Evolutionary conservation across 64 coral and sea anemone species (phyloP), one percentile per base, ranked within the genome.

Genomic region (Pachyseris speciosa): DNA sequence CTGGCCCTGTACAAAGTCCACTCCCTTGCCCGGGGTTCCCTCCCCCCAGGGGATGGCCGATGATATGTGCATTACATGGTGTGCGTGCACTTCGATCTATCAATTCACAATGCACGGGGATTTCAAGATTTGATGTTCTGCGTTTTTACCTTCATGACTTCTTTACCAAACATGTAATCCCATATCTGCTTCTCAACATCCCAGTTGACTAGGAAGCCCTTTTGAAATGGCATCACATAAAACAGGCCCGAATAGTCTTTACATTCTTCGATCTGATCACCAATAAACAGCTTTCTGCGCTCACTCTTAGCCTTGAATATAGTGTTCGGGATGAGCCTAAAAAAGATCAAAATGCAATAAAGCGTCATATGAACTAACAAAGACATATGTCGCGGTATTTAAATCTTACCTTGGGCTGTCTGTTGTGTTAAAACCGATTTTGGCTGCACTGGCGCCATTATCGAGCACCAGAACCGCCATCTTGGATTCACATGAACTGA

Each of bases 301-400:
- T 99, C 97, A 67, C 90, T 95, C 87, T 99, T 99, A 10, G 94
- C 97, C 87, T 99, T 99, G 52, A 99, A 99, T 74, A 99, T 86
- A 9, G 78, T 76, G 71, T 99, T 99, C 26, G 97, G 93, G 32
- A 99, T 93, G 19, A 93, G 50, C 76, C 97, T 99, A 74, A 24
- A n/a, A 22, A 67, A 19, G 24, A 88, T n/a, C n/a, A n/a, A n/a
- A n/a, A n/a, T n/a, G n/a, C n/a, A n/a, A n/a, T n/a, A n/a, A n/a
- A n/a, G n/a, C n/a, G n/a, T n/a, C n/a, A n/a, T n/a, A 30, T 40
- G 57, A 24, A 33, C 1, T 58, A 0, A 55, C 24, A 4, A 8
- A 73, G 4, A 67, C 9, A 12, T 41, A 22, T 31, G 47, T 49
- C 20, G n/a, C 49, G 40, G 10, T 3, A 19, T 72, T 55, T 2